These are phyloP conservation scores for Oncorhynchus nerka DNA, from an alignment of 2,113 vertebrate species.

Conservation along the genomic window DNA sequence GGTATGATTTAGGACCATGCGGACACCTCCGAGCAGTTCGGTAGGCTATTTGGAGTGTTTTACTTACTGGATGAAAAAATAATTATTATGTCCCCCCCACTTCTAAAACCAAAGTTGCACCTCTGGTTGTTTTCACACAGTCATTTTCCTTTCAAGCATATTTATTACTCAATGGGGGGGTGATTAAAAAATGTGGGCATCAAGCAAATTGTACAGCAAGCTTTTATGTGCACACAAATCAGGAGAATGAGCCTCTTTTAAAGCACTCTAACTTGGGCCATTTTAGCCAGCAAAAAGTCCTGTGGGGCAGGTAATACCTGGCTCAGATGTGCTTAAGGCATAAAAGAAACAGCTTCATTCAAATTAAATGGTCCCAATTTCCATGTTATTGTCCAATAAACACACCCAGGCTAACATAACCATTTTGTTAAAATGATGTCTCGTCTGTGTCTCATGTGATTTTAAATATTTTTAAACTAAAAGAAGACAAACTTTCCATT, in stretches of 20 bases:
- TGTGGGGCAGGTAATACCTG: slow-evolving; percentile 37
- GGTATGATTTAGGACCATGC: too few relatives aligned
- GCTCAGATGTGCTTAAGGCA: slow-evolving; percentile 51
- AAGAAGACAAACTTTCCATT: background rate
- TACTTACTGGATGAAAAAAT: too few relatives aligned
- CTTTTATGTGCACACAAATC: slow-evolving; percentile 16
- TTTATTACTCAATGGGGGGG: slow-evolving; percentile 33
- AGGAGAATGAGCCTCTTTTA: background rate
- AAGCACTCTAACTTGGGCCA: background rate
- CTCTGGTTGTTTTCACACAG: slow-evolving; percentile 35
- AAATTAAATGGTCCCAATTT: slow-evolving; percentile 42
- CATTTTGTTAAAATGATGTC: slow-evolving; percentile 31
- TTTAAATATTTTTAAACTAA: slow-evolving; percentile 28
- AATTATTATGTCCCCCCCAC: too few relatives aligned
- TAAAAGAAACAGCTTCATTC: slow-evolving; percentile 41
- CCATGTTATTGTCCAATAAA: slow-evolving; percentile 55
- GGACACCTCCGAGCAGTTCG: too few relatives aligned
- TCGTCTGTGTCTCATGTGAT: slow-evolving; percentile 31
- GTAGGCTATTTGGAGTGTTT: too few relatives aligned
- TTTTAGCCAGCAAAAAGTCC: background rate
- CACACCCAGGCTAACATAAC: slow-evolving; percentile 27
- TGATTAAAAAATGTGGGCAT: slow-evolving; percentile 32
- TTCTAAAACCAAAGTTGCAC: too few relatives aligned
- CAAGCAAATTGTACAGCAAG: slow-evolving; percentile 56
- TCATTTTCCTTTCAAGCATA: slow-evolving; percentile 42